Base-by-base conservation (phyloP, 2,113 vertebrate genomes). In the Chaetura pelagica region DNA sequence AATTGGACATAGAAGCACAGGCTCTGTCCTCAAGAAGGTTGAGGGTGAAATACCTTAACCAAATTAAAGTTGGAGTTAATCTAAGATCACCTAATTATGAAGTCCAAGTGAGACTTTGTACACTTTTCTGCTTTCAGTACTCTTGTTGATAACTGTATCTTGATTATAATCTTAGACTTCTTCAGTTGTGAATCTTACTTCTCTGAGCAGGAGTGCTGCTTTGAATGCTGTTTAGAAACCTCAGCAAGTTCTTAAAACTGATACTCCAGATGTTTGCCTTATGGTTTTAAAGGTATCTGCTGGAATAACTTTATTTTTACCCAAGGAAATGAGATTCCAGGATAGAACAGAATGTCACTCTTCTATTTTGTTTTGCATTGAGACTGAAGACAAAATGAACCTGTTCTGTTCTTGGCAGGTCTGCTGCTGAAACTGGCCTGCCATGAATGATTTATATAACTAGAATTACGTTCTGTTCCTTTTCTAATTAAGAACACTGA, bases 401-500 rank as follows among this genome's bases (percentile, higher is more conserved):
- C 77, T 91, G 80, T 71, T 87, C 57, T 71, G 91, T 44, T 48
- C 90, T 92, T 93, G 74, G 64, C 54, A 40, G 42, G 15, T 81
- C 42, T 84, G 88, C 57, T 84, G 62, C 55, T 75, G 61, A 48
- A 90, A 66, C 67, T 86, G 79, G 46, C 57, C 42, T 21, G 48
- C 63, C 40, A n/a, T 46, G 22, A 82, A 40, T 49, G 48, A 54
- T 34, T 66, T 80, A 87, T 88, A 91, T 82, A 93, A 95, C 91
- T 94, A 97, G 93, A 95, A 91, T 76, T 87, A 57, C 10, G 0
- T 87, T 94, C 78, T 84, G 76, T 90, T 83, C 82, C 21, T 55
- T 67, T 81, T 66, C 69, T 63, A 59, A 71, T 90, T 54, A 58
- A 76, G 83, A 87, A 48, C 67, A 35, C 69, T 91, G 84, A 80